Conservation (phyloP, 2,888 invertebrate species). For the Harpalus rufipes region DNA sequence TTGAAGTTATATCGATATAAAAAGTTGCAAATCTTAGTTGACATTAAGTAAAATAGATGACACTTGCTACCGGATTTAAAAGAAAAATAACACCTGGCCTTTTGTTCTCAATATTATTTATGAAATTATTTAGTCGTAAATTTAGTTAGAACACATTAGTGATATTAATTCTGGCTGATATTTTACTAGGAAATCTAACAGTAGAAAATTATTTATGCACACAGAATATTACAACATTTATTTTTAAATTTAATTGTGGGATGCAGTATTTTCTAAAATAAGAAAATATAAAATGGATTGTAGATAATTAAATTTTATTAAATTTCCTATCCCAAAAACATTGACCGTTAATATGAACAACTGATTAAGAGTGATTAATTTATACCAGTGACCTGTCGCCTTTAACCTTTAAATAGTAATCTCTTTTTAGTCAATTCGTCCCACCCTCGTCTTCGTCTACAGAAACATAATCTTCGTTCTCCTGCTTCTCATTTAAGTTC, state of each 20-base stretch:
- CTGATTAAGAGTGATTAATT: too few relatives aligned
- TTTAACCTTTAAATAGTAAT: background rate
- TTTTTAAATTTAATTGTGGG: background rate
- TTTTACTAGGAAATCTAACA: constrained; percentile 13
- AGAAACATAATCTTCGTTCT: background rate
- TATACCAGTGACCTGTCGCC: too few relatives aligned
- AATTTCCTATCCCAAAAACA: too few relatives aligned
- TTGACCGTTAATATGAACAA: too few relatives aligned
- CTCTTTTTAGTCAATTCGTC: background rate
- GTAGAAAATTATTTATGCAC: background rate
- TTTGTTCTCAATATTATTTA: constrained; percentile 48
- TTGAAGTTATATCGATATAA: constrained; percentile 15
- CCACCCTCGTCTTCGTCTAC: background rate
- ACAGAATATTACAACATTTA: background rate
- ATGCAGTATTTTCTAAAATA: background rate
- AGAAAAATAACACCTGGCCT: constrained; percentile 32
- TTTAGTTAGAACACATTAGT: constrained; percentile 11
- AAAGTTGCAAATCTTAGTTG: constrained; percentile 33
- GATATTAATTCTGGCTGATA: constrained; percentile 26
- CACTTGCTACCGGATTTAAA: constrained; percentile 36
- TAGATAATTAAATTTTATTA: too few relatives aligned
- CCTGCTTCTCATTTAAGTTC: constrained; percentile 10
- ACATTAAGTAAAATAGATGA: constrained; percentile 32
- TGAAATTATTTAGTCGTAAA: constrained; percentile 42
- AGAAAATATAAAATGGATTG: background rate